Evolutionary conservation across 2,888 invertebrate genomes (phyloP), one percentile per base, ranked within the genome.

Genomic region (Cheilosia soror): DNA sequence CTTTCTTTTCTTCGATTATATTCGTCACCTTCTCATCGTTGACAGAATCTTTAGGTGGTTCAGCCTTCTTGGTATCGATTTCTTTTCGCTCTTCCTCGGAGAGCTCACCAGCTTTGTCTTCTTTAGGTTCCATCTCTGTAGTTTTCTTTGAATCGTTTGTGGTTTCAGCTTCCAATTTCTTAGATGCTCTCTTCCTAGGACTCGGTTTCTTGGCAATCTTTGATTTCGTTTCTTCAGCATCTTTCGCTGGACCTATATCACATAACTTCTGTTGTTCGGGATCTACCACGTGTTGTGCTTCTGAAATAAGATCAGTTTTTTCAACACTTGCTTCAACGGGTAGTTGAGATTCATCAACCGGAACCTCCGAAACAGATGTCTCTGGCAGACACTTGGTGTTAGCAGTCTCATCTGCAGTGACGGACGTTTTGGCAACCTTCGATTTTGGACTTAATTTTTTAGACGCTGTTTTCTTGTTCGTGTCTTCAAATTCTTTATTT

Each of bases 121-220:
- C 80, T 81, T 79, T 65, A 51, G 72, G 20, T 42, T 60, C 66
- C 68, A 44, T 87, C 37, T 4, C 49, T 7, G 25, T 25, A 69
- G 71, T 60, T 29, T 88, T 84, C 27, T 66, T 55, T 0, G 44
- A 31, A 4, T 69, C 68, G 9, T 44, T 31, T 0, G 20, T 27
- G 5, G 25, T 0, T 57, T 53, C 27, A 13, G 15, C 11, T 37
- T 55, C 57, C 4, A 47, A 53, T 29, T 81, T 88, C 44, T 42
- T 71, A 4, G 25, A 15, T 5, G 9, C 29, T 31, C 53, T 63
- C 40, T 73, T 72, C 13, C n/a, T 68, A 13, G 72, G 80, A n/a
- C 80, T 81, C 11, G 57, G 55, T 57, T 81, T 68, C 29, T 84
- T 84, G 0, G 76, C n/a, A 4, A 42, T 20, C 25, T 42, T 47